Conservation (phyloP, 2,113 vertebrate genomes). For the Ictidomys tridecemlineatus region DNA sequence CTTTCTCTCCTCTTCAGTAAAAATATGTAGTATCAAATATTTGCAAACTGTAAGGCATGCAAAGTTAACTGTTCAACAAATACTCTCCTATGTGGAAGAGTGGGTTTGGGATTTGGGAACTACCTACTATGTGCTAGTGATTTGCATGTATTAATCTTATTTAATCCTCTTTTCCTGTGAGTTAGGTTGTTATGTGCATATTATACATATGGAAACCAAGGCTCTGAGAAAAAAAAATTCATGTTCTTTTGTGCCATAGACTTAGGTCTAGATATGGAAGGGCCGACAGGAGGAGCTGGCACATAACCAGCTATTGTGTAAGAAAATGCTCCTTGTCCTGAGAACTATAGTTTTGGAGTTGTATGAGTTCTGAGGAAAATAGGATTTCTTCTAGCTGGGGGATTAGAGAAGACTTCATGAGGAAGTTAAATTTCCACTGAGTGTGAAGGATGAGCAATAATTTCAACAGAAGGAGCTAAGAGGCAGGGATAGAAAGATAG, state of each 20-base stretch:
- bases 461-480: constrained; percentile 33
- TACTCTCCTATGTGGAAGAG: neutral
- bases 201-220: constrained; percentile 1
- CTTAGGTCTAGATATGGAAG: neutral
- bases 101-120: constrained; percentile 35
- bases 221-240: neutral
- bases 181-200: neutral
- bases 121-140: neutral
- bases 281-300: neutral
- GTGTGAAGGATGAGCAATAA: neutral
- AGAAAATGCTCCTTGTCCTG: neutral
- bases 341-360: neutral
- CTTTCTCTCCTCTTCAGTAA: neutral
- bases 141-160: neutral
- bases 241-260: neutral
- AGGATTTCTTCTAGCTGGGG: neutral
- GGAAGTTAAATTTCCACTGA: constrained; percentile 35
- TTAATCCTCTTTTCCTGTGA: neutral
- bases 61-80: neutral
- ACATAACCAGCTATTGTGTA: neutral
- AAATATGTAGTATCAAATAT: constrained; percentile 2
- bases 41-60: neutral
- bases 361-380: constrained; percentile 8
- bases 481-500: neutral
- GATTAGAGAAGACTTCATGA: neutral